These are phyloP conservation scores for Diplogasteroides magnus DNA, from an alignment of 1,140 invertebrate species.

Conservation along the genomic window DNA sequence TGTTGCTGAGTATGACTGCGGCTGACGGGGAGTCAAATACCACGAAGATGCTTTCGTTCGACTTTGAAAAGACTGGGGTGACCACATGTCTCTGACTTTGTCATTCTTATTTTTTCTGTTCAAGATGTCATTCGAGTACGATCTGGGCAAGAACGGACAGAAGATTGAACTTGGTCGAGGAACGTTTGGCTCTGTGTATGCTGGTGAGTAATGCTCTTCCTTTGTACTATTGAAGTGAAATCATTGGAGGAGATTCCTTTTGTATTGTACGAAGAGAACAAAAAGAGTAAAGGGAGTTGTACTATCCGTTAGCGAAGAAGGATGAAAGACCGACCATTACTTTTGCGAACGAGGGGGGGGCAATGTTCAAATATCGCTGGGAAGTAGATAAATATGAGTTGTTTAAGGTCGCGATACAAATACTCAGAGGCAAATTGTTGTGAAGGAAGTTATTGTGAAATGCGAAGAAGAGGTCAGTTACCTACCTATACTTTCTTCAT, in stretches of 20 bases:
- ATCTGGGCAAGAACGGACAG: conserved; percentile 81
- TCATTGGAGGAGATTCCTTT: too few relatives aligned
- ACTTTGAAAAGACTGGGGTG: background rate
- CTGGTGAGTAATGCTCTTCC: too few relatives aligned
- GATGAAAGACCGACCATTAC: too few relatives aligned
- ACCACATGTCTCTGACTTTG: background rate
- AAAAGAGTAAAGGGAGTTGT: too few relatives aligned
- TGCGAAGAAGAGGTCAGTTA: conserved; percentile 87
- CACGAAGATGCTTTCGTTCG: background rate
- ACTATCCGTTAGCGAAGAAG: too few relatives aligned
- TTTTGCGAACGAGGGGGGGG: too few relatives aligned
- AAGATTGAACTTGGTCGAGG: conserved; percentile 84
- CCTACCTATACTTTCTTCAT: too few relatives aligned
- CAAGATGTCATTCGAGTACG: conserved; percentile 77
- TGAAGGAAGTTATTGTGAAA: conserved; percentile 95
- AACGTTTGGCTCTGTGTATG: conserved; percentile 90
- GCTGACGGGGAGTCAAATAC: background rate
- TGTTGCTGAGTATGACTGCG: conserved; percentile 37
- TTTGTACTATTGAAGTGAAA: too few relatives aligned
- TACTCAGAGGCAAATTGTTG: conserved; percentile 82
- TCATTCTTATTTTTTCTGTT: background rate
- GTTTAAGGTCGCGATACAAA: conserved; percentile 83
- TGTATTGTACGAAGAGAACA: too few relatives aligned
- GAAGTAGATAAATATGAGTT: too few relatives aligned
- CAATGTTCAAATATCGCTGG: too few relatives aligned